Conservation (phyloP, 2,797 vertebrate genomes). For the Discoglossus pictus region DNA sequence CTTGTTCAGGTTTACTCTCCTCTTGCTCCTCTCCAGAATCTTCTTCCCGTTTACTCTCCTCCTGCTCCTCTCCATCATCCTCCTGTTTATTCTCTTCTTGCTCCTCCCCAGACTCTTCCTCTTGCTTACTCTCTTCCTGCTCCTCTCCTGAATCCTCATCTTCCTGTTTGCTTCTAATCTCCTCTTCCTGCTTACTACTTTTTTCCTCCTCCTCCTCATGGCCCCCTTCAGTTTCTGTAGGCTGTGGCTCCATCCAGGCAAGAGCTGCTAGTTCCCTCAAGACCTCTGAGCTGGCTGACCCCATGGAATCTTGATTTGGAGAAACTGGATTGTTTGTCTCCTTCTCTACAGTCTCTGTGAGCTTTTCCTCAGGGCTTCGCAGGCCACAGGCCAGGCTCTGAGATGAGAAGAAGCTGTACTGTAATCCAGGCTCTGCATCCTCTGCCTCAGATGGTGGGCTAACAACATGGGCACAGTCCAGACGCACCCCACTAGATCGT, state of each 20-base stretch:
- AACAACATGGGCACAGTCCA: constrained; percentile 78
- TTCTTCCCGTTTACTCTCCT: constrained; percentile 8
- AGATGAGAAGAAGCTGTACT: constrained; percentile 83
- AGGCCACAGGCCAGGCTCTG: constrained; percentile 89
- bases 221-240: constrained; percentile 37
- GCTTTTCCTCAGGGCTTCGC: constrained; percentile 81
- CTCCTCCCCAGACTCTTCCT: constrained; percentile 23
- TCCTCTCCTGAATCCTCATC: constrained; percentile 32
- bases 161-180: constrained; percentile 7
- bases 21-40: constrained; percentile 2
- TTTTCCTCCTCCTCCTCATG: constrained; percentile 32
- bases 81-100: constrained; percentile 25
- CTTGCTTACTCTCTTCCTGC: constrained; percentile 15
- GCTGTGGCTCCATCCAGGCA: constrained; percentile 70
- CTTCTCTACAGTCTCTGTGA: constrained; percentile 59
- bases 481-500: constrained; percentile 83
- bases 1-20: neutral
- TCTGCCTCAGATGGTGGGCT: constrained; percentile 66
- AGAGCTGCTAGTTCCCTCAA: constrained; percentile 75
- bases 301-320: constrained; percentile 64
- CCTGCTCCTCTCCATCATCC: constrained; percentile 26
- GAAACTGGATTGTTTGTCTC: constrained; percentile 62
- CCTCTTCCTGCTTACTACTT: neutral
- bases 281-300: constrained; percentile 74
- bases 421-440: constrained; percentile 66